Evolutionary conservation across 2,797 vertebrate species (phyloP).

Genomic region (Amblyraja radiata): DNA sequence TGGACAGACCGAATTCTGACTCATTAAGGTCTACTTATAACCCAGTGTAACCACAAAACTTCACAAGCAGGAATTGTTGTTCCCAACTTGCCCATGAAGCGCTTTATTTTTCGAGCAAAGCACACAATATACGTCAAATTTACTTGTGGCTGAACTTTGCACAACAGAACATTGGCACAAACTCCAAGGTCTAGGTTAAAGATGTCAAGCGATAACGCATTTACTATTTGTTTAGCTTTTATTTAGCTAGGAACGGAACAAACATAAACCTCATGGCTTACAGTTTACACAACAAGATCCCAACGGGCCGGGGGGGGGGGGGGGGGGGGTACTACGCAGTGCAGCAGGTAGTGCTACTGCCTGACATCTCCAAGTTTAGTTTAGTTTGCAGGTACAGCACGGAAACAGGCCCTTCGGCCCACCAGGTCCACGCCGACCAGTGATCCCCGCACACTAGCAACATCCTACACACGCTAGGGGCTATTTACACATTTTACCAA

Average conservation of each 20-base stretch:
- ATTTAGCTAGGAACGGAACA: not conserved
- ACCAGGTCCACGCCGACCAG: too few species aligned
- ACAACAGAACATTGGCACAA: not conserved
- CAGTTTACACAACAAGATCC: too few species aligned
- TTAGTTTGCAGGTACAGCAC: too few species aligned
- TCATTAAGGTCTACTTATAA: not conserved
- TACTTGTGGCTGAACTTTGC: not conserved
- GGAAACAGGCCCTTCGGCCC: too few species aligned
- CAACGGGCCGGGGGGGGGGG: not conserved
- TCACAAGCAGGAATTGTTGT: not conserved
- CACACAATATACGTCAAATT: not conserved
- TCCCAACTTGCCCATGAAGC: not conserved
- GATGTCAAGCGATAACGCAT: not conserved
- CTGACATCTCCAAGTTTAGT: too few species aligned
- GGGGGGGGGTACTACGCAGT: too few species aligned
- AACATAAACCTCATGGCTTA: too few species aligned
- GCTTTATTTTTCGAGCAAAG: not conserved
- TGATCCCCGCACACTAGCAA: too few species aligned
- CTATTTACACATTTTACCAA: too few species aligned
- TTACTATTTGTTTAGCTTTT: not conserved
- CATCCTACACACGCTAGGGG: too few species aligned
- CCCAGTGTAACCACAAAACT: not conserved
- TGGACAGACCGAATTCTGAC: not conserved
- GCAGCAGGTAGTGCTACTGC: too few species aligned
- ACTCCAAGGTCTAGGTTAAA: not conserved